Base-by-base conservation (phyloP, 2,888 invertebrate genomes). In the Dasypogon diadema region DNA sequence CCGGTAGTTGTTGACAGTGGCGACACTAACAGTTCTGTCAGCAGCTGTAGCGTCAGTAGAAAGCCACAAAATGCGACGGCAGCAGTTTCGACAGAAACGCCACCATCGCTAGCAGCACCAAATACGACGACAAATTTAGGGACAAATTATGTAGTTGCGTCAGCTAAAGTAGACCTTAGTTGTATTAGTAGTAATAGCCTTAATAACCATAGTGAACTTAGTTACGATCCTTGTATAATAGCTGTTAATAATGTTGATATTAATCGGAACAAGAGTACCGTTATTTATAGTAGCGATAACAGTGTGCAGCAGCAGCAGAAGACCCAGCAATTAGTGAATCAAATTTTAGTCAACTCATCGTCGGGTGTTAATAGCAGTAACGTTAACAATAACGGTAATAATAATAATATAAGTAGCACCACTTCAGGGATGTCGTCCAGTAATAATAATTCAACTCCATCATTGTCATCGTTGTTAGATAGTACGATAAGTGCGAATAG, bases 41-140 rank as follows among this genome's bases (percentile, higher is more conserved):
- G 24, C 3, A 14, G 5, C 22, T 51, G 70, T 21, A 70, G 70
- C 24, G 34, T 18, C n/a, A 70, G 42, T 0, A 54, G 30, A 14
- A 51, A 24, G 54, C 14, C 30, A 18, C 26, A 26, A 54, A 22
- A n/a, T 18, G 24, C 24, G 48, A 14, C 24, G 26, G 16, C 24
- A 10, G 26, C 16, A 12, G 1, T 21, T 26, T 24, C 51, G 16
- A 24, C 48, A 16, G 51, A 48, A 48, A 18, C 51, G 21, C 26
- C 68, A 51, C n/a, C 56, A 42, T n/a, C n/a, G 54, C 14, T 16
- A 18, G 16, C 14, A 54, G 26, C 60, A 48, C 30, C 74, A 74
- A 73, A 56, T 46, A 56, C 24, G 16, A 22, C 74, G 56, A 74
- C 74, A 58, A 74, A 51, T 74, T 74, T 74, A 74, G 74, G 74